Conservation (phyloP, 2,888 invertebrate species). For the Lapara coniferarum region DNA sequence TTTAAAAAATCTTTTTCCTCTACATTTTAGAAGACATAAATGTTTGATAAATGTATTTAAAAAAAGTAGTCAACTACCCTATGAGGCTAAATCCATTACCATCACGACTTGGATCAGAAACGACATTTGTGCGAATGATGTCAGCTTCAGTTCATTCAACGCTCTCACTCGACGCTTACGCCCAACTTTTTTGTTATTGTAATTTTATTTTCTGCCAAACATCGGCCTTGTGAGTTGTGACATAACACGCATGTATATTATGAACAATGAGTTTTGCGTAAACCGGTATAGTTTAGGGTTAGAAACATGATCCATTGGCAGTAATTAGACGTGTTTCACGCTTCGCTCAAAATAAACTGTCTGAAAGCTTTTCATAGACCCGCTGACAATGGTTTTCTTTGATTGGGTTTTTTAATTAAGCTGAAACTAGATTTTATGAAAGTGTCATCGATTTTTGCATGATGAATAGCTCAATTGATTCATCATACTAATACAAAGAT, state of each 20-base stretch:
- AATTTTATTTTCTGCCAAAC: constrained; percentile 39
- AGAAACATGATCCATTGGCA: constrained; percentile 33
- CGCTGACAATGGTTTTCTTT: constrained; percentile 6
- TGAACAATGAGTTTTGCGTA: constrained; percentile 49
- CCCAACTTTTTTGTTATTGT: constrained; percentile 38
- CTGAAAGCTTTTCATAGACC: not conserved
- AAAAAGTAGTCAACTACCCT: too few relatives aligned
- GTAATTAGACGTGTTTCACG: not conserved
- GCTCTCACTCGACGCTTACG: constrained; percentile 36
- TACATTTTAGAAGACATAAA: too few relatives aligned
- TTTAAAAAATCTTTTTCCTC: too few relatives aligned
- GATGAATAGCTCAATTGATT: not conserved
- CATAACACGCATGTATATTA: constrained; percentile 37
- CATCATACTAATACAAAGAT: not conserved
- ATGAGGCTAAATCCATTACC: too few relatives aligned
- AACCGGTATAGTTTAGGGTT: constrained; percentile 39
- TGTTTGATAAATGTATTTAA: too few relatives aligned
- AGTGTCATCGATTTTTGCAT: not conserved
- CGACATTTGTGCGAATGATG: not conserved
- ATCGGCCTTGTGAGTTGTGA: constrained; percentile 43
- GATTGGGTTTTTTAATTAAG: not conserved
- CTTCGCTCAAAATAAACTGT: constrained; percentile 8
- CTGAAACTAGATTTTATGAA: not conserved
- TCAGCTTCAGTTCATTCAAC: constrained; percentile 28
- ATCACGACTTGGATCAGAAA: constrained; percentile 2